phyloP scores from a whole-genome alignment of 2,888 invertebrate genomes.

The Gymnocheta viridis region DNA sequence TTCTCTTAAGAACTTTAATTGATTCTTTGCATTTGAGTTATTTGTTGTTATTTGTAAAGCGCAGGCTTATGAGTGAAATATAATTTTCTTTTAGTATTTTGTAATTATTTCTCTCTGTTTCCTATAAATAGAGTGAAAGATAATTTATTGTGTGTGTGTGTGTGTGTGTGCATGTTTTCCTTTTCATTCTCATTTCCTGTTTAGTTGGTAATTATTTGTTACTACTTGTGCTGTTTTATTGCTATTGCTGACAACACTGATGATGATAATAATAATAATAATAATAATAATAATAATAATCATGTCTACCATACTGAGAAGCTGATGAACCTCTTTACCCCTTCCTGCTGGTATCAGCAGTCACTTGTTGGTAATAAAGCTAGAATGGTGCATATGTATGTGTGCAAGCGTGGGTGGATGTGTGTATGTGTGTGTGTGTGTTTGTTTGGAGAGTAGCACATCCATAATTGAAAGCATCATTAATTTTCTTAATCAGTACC shows the following conservation, averaged over 20 bases:
- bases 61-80: slow-evolving; percentile 6
- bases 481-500: slow-evolving; percentile 68
- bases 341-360: not conserved
- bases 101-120: not conserved
- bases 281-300: too few relatives aligned
- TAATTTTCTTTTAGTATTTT: not conserved
- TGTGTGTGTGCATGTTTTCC: too few relatives aligned
- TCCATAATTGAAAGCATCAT: slow-evolving; percentile 70
- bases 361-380: slow-evolving; percentile 44
- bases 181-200: slow-evolving; percentile 40
- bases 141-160: not conserved
- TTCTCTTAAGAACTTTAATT: not conserved
- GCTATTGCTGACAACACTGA: slow-evolving; percentile 2
- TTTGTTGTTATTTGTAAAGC: not conserved
- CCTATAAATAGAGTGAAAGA: not conserved
- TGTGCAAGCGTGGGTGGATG: too few relatives aligned
- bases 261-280: too few relatives aligned
- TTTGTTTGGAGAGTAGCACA: slow-evolving; percentile 48
- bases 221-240: not conserved
- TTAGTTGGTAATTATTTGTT: not conserved
- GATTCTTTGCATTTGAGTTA: slow-evolving; percentile 24
- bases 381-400: not conserved
- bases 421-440: not conserved
- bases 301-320: not conserved
- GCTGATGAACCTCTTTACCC: slow-evolving; percentile 22